Conservation (phyloP, 37 sponge, comb jelly and placozoan genomes). For the Trichoplax adhaerens region DNA sequence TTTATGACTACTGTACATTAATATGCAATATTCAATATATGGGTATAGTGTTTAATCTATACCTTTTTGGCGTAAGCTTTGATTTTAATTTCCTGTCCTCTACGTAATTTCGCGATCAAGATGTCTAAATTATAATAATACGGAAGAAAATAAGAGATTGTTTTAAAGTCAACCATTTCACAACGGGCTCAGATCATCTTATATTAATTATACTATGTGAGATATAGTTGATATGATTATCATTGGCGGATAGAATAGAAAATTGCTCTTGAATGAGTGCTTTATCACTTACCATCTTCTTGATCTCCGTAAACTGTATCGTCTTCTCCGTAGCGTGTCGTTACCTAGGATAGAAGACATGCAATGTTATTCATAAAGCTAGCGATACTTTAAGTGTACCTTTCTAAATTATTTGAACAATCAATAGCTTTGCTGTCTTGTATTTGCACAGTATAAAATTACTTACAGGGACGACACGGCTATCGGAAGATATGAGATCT, state of each 20-base stretch:
- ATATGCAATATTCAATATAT: not conserved
- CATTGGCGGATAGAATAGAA: not conserved
- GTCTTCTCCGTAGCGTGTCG: slow-evolving; percentile 29
- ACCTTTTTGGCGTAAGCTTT: slow-evolving; percentile 78
- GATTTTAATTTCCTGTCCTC: slow-evolving; percentile 80
- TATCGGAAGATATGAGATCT: slow-evolving; percentile 70
- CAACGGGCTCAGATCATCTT: not conserved
- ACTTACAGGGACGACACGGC: slow-evolving; percentile 69
- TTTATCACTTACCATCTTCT: slow-evolving; percentile 44
- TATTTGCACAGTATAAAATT: not conserved
- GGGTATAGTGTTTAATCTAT: not conserved
- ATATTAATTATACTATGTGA: not conserved
- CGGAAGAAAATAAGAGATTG: too few relatives aligned
- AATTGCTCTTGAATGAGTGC: not conserved
- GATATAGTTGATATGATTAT: not conserved
- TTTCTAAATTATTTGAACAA: too few relatives aligned
- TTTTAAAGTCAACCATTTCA: not conserved
- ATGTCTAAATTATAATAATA: slow-evolving; percentile 33
- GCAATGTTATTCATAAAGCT: not conserved
- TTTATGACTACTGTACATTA: not conserved
- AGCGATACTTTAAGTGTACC: not conserved
- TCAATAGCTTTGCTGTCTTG: too few relatives aligned
- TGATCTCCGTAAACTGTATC: slow-evolving; percentile 52
- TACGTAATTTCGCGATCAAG: slow-evolving; percentile 78
- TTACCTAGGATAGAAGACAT: slow-evolving; percentile 19